Percentiles rank a stretch among this genome's conserved stretches.
phyloP scores from a whole-genome alignment of 2,888 invertebrate species.

The Sepioteuthis lessoniana region DNA sequence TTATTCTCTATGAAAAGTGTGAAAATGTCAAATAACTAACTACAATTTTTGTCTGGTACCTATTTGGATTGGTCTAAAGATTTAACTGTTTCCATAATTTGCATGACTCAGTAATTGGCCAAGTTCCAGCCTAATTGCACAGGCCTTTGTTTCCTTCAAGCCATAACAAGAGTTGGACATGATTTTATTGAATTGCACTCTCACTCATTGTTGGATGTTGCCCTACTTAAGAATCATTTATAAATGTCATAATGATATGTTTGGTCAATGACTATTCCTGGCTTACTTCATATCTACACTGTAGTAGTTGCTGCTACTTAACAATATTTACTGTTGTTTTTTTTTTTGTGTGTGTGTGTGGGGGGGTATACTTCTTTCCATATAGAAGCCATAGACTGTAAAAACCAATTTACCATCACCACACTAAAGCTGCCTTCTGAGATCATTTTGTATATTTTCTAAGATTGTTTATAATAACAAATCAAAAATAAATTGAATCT shows the following conservation, averaged over 20 bases:
- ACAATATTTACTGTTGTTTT: background rate
- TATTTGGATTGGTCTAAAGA: constrained; percentile 18
- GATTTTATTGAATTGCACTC: constrained; percentile 23
- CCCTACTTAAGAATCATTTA: constrained; percentile 2
- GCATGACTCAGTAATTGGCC: constrained; percentile 33
- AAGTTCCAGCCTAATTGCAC: constrained; percentile 33
- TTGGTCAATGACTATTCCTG: background rate
- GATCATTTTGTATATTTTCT: background rate
- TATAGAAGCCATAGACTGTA: background rate
- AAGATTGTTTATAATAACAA: background rate
- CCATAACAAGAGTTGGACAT: constrained; percentile 33
- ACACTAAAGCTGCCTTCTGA: background rate
- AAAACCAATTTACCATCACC: background rate
- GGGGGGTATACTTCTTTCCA: background rate
- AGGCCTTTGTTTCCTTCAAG: constrained; percentile 33
- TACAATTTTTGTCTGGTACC: background rate
- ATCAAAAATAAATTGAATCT: background rate
- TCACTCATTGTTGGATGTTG: background rate
- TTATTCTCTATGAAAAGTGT: background rate
- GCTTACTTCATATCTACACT: background rate
- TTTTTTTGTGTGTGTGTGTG: background rate
- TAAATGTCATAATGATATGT: constrained; percentile 33
- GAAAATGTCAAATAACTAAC: background rate
- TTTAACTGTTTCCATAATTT: background rate
- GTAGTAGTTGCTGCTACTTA: constrained; percentile 33